Evolutionary conservation across 1,140 invertebrate genomes (phyloP), one percentile per base, ranked within the genome.

Genomic region (Aphis gossypii): DNA sequence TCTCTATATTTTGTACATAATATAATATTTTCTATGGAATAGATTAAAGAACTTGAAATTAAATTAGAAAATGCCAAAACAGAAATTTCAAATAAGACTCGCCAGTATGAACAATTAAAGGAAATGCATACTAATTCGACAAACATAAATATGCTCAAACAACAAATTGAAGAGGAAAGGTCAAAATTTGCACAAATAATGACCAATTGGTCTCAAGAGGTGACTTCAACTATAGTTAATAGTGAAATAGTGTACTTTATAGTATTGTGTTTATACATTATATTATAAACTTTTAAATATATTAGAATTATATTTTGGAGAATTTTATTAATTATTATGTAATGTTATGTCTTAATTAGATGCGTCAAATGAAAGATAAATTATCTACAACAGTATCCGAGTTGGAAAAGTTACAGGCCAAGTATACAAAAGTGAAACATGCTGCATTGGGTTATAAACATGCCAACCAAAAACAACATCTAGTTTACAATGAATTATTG

Each of bases 171-270:
- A 86, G 92, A 93, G 20, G 92, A 93, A n/a, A 86, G 92, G 14
- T 54, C 82, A 38, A 93, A 93, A 56, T 93, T 93, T 93, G 92
- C 82, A 25, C 76, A 93, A 84, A 93, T 93, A 54, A 93, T 93
- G 82, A 93, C 92, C 9, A 93, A 93, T 93, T 93, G 92, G 92
- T 35, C 92, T 5, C 92, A 93, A 51, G 82, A 93, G 35, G 92
- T 93, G 25, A 86, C 18, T 82, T 20, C 1, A 76, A 11, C 9
- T 23, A 56, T 89, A 86, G 4, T 23, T 23, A 48, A 21, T n/a
- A 48, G 18, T 68, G 30, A 68, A 68, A 14, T 48, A n/a, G 8
- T 46, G 4, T 30, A 46, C 38, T 46, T 38, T 38, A 56, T 38
- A 56, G 7, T 51, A 51, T 51, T 89, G 21, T 44, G 35, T 35